Percentiles rank a stretch among this genome's conserved stretches.
phyloP scores from a whole-genome alignment of 2,113 vertebrate genomes.

The Pristiophorus japonicus region DNA sequence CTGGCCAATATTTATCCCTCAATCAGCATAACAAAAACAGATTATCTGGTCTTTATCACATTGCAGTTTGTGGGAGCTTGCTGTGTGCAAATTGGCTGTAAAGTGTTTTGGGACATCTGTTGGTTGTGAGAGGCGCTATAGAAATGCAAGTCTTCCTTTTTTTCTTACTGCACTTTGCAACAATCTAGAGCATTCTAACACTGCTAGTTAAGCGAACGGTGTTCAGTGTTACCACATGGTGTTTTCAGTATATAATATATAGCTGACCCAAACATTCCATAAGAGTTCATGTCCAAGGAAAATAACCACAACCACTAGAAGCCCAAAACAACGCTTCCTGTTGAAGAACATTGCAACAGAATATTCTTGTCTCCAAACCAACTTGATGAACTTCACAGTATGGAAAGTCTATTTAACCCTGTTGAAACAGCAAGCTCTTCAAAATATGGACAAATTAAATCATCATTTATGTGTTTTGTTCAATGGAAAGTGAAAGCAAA shows the following conservation, averaged over 20 bases:
- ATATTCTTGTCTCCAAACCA: background rate
- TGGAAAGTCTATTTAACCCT: background rate
- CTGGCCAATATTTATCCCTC: no score
- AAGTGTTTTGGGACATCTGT: no score
- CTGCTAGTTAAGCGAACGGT: background rate
- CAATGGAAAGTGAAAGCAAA: background rate
- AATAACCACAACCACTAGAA: background rate
- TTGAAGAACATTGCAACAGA: background rate
- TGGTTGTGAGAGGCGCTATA: no score
- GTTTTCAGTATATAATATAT: slow-evolving; percentile 17
- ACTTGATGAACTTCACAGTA: background rate
- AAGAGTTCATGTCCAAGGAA: background rate
- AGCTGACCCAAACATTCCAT: slow-evolving; percentile 27
- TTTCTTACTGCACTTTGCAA: background rate
- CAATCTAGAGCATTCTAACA: background rate
- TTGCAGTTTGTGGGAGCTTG: no score
- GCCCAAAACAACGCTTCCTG: background rate
- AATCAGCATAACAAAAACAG: no score
- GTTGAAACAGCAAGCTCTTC: background rate
- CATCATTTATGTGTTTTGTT: no score
- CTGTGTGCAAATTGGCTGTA: no score
- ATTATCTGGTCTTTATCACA: no score
- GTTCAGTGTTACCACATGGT: background rate
- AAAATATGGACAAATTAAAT: background rate
- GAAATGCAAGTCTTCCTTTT: no score